phyloP scores from a whole-genome alignment of 2,797 vertebrate species.

The Carcharodon carcharias region DNA sequence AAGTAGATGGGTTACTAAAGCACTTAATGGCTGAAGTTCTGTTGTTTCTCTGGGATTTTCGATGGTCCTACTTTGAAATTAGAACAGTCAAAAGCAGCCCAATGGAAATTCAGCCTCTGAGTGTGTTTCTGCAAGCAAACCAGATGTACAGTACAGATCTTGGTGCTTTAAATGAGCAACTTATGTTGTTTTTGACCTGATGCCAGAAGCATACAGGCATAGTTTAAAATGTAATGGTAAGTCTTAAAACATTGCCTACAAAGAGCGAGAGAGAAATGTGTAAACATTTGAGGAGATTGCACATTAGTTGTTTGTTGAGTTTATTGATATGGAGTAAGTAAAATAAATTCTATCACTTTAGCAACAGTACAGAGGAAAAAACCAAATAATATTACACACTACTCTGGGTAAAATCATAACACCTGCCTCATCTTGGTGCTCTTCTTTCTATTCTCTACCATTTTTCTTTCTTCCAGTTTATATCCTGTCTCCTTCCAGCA shows the following conservation, averaged over 20 bases:
- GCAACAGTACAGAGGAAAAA: background rate
- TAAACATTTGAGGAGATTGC: background rate
- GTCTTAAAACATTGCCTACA: background rate
- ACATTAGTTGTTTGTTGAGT: background rate
- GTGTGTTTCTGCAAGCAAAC: background rate
- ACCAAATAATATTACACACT: background rate
- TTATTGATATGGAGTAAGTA: background rate
- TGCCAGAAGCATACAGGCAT: background rate
- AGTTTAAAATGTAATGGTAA: background rate
- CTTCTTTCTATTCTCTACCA: background rate
- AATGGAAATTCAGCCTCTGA: background rate
- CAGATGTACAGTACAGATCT: background rate
- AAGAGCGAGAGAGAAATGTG: background rate
- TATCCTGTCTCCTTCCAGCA: background rate
- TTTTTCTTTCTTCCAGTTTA: background rate
- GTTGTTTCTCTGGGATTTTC: background rate
- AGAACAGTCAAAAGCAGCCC: background rate
- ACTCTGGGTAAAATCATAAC: background rate
- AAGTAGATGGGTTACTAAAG: background rate
- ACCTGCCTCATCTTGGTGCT: background rate
- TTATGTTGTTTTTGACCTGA: background rate
- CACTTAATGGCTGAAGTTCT: background rate
- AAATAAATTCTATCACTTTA: background rate
- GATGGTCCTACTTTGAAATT: background rate
- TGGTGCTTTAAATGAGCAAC: background rate